A percentile compares a stretch with the other conserved stretches of the same genome.
Conservation (phyloP, 2,113 vertebrate species). For the Archilochus colubris region DNA sequence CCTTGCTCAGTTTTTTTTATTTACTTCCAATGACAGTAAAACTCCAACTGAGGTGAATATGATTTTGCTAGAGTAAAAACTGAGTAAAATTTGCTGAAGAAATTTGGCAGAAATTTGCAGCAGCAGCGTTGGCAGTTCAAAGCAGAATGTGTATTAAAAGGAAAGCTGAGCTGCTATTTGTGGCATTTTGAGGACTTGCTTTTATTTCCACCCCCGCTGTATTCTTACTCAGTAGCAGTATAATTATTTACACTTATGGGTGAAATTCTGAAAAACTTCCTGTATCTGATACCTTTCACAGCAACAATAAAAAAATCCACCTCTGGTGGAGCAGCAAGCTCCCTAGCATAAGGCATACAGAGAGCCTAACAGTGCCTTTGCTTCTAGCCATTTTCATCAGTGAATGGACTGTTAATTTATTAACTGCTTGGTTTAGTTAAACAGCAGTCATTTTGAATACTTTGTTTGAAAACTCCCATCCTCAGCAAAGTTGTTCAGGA, state of each 20-base stretch:
- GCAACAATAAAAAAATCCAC: background rate
- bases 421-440: background rate
- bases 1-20: constrained; percentile 57
- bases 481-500: background rate
- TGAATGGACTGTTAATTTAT: background rate
- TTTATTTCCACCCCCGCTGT: fast-evolving
- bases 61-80: constrained; percentile 16
- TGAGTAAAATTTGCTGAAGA: background rate
- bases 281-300: background rate
- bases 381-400: background rate
- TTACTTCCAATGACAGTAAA: constrained; percentile 33
- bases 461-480: background rate
- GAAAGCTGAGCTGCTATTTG: background rate
- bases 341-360: background rate
- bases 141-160: background rate
- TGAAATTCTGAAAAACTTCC: background rate
- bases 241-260: background rate
- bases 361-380: background rate
- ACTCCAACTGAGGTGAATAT: background rate
- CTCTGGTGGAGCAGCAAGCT: background rate
- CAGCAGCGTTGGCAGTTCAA: background rate
- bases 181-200: background rate
- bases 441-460: background rate
- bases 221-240: background rate
- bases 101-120: constrained; percentile 9